Evolutionary conservation across 1,140 invertebrate species (phyloP), one percentile per base, ranked within the genome.

Genomic region (Riptortus pedestris): DNA sequence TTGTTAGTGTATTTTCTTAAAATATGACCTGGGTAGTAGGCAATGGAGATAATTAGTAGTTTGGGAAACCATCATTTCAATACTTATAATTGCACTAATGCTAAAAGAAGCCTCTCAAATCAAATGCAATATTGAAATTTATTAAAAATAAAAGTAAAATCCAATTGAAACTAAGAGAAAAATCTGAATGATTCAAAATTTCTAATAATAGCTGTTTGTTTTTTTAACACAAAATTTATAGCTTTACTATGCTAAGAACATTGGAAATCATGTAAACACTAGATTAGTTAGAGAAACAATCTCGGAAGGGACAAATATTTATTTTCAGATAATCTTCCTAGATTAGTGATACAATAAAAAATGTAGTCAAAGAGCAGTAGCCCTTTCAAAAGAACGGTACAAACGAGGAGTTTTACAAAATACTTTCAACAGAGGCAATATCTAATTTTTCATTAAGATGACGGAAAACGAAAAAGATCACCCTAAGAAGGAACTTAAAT

Each of bases 311-410:
- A 38, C 29, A 65, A 65, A 65, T 65, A 65, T 65, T 65, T 65
- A 65, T 65, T 65, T 51, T 48, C 29, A 65, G 64, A 65, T 65
- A 60, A 65, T 65, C 63, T 18, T 24, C 18, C 11, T 14, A 57
- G 38, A 58, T 64, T 52, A 52, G 29, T 60, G 57, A 65, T 61
- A 65, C 60, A 65, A 65, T 52, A 65, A 65, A 59, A 65, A 65
- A 59, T 7, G 14, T 14, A 38, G 31, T 14, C 14, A 5, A 38
- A 14, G 14, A 7, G 31, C 31, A 38, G 31, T 38, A 38, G 31
- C 31, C 31, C 5, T 7, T 38, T 14, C 14, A 38, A 14, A 38
- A 38, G 31, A 38, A 14, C 5, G 31, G 14, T 14, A 7, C 31
- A 38, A 38, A 14, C 14, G 14, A 14, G 14, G 5, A 38, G 31